A percentile compares a stretch with the other conserved stretches of the same genome.
These are phyloP conservation scores for Globodera ellingtonae DNA, from an alignment of 1,140 invertebrate genomes.

Conservation along the genomic window DNA sequence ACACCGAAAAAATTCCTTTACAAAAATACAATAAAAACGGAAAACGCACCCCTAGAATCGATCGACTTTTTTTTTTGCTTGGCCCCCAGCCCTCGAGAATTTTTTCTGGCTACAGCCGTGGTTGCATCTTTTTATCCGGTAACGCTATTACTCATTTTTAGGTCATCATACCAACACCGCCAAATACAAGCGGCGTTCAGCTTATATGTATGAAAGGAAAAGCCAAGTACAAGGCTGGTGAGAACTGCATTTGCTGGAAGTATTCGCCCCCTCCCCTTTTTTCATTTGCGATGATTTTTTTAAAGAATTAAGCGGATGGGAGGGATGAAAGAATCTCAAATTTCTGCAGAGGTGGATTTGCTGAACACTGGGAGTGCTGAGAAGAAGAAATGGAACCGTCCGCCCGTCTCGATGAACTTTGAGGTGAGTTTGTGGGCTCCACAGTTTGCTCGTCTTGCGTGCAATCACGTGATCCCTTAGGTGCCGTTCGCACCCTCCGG, in stretches of 20 bases:
- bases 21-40: no score
- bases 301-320: slow-evolving; percentile 96
- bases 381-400: slow-evolving; percentile 99
- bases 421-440: slow-evolving; percentile 73
- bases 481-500: slow-evolving; percentile 92
- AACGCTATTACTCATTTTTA: neutral
- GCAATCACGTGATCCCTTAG: slow-evolving; percentile 66
- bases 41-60: no score
- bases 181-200: slow-evolving; percentile 98
- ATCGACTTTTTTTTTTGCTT: no score
- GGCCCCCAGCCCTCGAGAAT: no score
- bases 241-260: slow-evolving; percentile 99
- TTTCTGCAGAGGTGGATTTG: slow-evolving; percentile 99
- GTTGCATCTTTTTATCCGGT: neutral
- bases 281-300: slow-evolving; percentile 20
- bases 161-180: slow-evolving; percentile 86
- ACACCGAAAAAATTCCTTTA: no score
- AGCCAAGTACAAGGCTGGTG: slow-evolving; percentile 98
- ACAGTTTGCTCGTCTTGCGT: neutral
- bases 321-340: slow-evolving; percentile 99
- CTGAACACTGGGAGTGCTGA: slow-evolving; percentile 86
- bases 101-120: slow-evolving; percentile 59
- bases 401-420: slow-evolving; percentile 99
- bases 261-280: slow-evolving; percentile 68
- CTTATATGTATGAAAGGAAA: slow-evolving; percentile 98